These are phyloP conservation scores for Aphrophora alni DNA, from an alignment of 2,888 invertebrate species.

Conservation along the genomic window DNA sequence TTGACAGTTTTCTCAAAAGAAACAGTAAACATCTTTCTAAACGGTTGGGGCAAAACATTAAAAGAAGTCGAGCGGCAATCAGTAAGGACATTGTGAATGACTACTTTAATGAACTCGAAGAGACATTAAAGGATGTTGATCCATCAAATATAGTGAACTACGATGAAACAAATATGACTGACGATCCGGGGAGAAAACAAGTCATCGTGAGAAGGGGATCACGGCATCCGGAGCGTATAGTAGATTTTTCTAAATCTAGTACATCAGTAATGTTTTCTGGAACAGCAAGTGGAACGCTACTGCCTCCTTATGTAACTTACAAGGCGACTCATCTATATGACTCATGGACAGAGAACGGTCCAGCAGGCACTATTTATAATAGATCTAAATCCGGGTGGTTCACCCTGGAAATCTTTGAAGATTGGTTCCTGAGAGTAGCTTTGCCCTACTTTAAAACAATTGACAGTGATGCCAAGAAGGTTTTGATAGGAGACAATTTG, in stretches of 20 bases:
- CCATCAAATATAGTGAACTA: slow-evolving; percentile 52
- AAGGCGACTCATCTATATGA: slow-evolving; percentile 52
- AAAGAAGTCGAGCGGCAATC: slow-evolving; percentile 43
- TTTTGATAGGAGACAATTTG: slow-evolving; percentile 55
- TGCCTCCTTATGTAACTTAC: slow-evolving; percentile 54
- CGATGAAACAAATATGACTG: slow-evolving; percentile 50
- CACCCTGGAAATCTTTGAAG: slow-evolving; percentile 50
- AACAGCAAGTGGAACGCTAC: slow-evolving; percentile 51
- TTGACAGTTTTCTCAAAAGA: slow-evolving; percentile 43
- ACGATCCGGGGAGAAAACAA: slow-evolving; percentile 51
- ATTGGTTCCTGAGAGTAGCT: slow-evolving; percentile 51
- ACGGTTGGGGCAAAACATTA: slow-evolving; percentile 46
- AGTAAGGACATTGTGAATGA: slow-evolving; percentile 39
- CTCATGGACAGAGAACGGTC: slow-evolving; percentile 53
- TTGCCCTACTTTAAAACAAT: slow-evolving; percentile 28
- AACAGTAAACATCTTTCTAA: slow-evolving; percentile 34
- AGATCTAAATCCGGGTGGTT: slow-evolving; percentile 53
- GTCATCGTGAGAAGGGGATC: slow-evolving; percentile 48
- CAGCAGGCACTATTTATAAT: slow-evolving; percentile 50
- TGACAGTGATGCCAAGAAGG: slow-evolving; percentile 24
- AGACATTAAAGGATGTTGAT: slow-evolving; percentile 43
- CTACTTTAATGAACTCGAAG: slow-evolving; percentile 44
- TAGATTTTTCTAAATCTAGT: slow-evolving; percentile 38
- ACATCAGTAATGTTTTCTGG: slow-evolving; percentile 54
- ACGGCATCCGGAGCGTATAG: slow-evolving; percentile 30